Base-by-base conservation (phyloP, 2,113 vertebrate genomes). In the Cinclus cinclus region DNA sequence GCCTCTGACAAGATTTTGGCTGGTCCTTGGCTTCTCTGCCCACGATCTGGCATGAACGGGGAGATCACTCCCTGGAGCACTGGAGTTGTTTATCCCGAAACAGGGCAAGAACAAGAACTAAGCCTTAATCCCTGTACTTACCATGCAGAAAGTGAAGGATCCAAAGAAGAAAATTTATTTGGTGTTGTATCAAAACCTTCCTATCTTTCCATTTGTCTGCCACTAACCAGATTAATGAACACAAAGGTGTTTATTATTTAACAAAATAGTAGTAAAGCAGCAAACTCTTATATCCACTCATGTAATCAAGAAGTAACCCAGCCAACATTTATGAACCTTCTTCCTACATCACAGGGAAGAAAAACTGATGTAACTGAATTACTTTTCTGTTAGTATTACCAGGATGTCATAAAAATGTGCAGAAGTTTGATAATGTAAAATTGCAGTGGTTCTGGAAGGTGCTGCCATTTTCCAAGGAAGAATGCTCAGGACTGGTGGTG, bases 1-100 rank as follows among this genome's bases (percentile, higher is more conserved):
- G 4, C 64, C 42, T 44, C 59, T n/a, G 73, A 24, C 42, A 16
- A 14, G 14, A 15, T 35, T 37, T 33, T 41, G 56, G 50, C 37
- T 31, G 15, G 5, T 37, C 70, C 33, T 49, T 67, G 78, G 49
- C 39, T 71, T 41, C 68, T 53, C 33, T 74, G 55, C 15, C 52
- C 52, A 8, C 1, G 1, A 4, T 17, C n/a, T 16, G 7, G 11
- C 14, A n/a, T 20, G 37, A 37, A 42, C 2, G 44, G n/a, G 35
- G 23, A 39, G 10, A 14, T 37, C 15, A 0, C 19, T 44, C 15
- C 18, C 62, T 41, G 19, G 25, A 50, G 60, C n/a, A 42, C 17
- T 3, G 2, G 0, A 1, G 13, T n/a, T 30, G 8, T 75, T 28
- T 22, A 5, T 17, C 7, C 14, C 41, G 24, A 64, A 39, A 41